Conservation (phyloP, 2,797 vertebrate species). For the Melanotaenia maccullochi region DNA sequence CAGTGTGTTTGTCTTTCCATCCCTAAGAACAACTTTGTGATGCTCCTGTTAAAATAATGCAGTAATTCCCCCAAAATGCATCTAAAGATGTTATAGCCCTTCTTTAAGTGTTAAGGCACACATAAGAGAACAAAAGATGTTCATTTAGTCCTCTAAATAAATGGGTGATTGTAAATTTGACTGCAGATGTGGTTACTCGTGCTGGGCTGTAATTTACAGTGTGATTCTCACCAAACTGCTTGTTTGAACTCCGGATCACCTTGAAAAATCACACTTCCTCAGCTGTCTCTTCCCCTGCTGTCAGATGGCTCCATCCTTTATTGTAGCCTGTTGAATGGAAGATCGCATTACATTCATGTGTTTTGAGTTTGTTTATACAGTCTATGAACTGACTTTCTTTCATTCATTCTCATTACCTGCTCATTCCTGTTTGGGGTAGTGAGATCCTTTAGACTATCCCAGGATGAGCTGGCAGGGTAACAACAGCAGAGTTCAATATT, state of each 20-base stretch:
- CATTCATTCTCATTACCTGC: conserved; percentile 51
- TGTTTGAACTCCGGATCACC: conserved; percentile 47
- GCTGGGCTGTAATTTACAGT: neutral
- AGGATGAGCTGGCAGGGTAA: conserved; percentile 35
- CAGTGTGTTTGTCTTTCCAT: neutral
- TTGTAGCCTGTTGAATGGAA: conserved; percentile 15
- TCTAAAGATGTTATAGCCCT: too few relatives aligned
- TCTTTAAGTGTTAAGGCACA: neutral
- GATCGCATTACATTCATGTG: conserved; percentile 33
- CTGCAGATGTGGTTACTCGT: neutral
- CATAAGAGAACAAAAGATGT: neutral
- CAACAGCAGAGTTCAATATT: conserved; percentile 5
- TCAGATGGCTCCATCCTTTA: conserved; percentile 35
- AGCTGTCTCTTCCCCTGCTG: conserved; percentile 18
- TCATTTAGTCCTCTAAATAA: neutral
- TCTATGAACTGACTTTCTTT: conserved; percentile 35
- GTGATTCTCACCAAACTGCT: neutral
- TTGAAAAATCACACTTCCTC: conserved; percentile 6
- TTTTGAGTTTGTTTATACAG: conserved; percentile 51
- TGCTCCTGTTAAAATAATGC: neutral
- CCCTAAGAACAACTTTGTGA: neutral
- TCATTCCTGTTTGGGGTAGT: conserved; percentile 41
- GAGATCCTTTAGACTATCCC: conserved; percentile 38
- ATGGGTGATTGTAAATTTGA: neutral
- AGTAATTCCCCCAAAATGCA: neutral